These are phyloP conservation scores for Trilocha varians DNA, from an alignment of 2,888 invertebrate species.

Conservation along the genomic window DNA sequence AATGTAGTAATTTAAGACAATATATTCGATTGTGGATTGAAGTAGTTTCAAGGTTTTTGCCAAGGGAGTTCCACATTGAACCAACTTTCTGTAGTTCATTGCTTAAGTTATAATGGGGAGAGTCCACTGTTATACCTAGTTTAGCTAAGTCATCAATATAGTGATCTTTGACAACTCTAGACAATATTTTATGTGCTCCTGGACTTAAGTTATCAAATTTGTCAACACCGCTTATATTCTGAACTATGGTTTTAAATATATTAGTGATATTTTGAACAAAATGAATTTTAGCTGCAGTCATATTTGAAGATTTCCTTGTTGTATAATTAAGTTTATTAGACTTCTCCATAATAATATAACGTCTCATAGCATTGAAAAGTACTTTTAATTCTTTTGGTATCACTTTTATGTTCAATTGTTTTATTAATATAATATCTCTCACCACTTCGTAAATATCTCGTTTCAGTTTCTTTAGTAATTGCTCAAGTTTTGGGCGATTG, in stretches of 20 bases:
- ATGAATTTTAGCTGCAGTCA: not conserved
- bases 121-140: constrained; percentile 17
- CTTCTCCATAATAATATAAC: constrained; percentile 24
- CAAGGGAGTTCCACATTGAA: constrained; percentile 32
- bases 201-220: not conserved
- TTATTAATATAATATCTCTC: constrained; percentile 30
- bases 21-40: constrained; percentile 25
- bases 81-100: constrained; percentile 33
- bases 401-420: constrained; percentile 19
- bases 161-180: constrained; percentile 29
- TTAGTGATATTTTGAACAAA: constrained; percentile 1
- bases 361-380: constrained; percentile 32
- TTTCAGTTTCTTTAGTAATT: constrained; percentile 37
- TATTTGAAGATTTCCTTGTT: not conserved
- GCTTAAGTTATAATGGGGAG: constrained; percentile 29
- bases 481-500: constrained; percentile 18
- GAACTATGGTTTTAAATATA: constrained; percentile 7
- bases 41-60: constrained; percentile 20
- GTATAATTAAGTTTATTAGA: constrained; percentile 14
- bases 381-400: constrained; percentile 30
- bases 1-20: constrained; percentile 38
- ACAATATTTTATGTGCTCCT: constrained; percentile 22
- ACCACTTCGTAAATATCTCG: constrained; percentile 40
- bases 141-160: constrained; percentile 21
- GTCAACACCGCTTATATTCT: not conserved